Evolutionary conservation across 2,888 invertebrate species (phyloP), one percentile per base, ranked within the genome.

Genomic region (Sclerodermus sp.): DNA sequence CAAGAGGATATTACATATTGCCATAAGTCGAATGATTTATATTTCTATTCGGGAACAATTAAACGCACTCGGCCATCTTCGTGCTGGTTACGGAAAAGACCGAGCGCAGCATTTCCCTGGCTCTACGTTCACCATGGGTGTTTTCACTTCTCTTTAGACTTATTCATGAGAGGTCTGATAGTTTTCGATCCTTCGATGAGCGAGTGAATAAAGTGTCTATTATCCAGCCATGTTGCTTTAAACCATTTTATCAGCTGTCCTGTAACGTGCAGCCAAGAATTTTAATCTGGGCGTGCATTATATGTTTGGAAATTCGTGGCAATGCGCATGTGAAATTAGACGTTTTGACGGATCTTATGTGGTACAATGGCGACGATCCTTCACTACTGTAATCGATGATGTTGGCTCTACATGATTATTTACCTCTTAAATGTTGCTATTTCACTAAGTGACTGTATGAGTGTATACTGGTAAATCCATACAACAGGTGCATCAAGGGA

Each of bases 61-160:
- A 23, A 23, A 23, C n/a, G n/a, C n/a, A n/a, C n/a, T n/a, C n/a
- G n/a, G n/a, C n/a, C n/a, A n/a, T n/a, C n/a, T n/a, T n/a, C n/a
- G n/a, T n/a, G n/a, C 23, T 23, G 8, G 8, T 23, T 3, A 8
- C 23, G 23, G 8, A 23, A 23, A 23, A 8, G 8, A 8, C 23
- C 23, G 23, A 23, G 8, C 23, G 23, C 23, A 3, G 4, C 23
- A 5, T 23, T 3, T 23, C 23, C 23, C 23, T 23, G 23, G 4
- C 23, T 8, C 23, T 23, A 60, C 66, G 60, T 67, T 62, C 62
- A 66, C 58, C 59, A 66, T 62, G 64, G 60, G 57, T 67, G 61
- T 68, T 67, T 68, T 69, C 66, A 64, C 66, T 58, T 65, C 49
- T 54, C 47, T 51, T 47, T 49, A 34, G 41, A 43, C 34, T 2